These are phyloP conservation scores for Himalopsyche japonica DNA, from an alignment of 2,888 invertebrate species.

Conservation along the genomic window DNA sequence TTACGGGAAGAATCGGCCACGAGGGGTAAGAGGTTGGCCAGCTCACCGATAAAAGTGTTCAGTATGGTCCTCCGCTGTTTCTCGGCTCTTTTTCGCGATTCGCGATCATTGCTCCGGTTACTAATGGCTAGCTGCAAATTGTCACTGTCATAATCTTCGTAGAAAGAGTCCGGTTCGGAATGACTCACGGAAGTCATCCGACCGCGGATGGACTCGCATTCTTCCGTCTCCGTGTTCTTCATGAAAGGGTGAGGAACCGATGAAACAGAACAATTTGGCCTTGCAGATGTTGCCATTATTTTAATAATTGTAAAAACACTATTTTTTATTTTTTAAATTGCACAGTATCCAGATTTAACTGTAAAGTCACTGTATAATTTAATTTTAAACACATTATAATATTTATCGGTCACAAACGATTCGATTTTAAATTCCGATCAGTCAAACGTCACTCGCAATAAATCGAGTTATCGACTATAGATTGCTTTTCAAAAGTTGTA, in stretches of 20 bases:
- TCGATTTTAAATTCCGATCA: not conserved
- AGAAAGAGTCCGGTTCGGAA: slow-evolving; percentile 16
- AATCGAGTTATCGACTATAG: not conserved
- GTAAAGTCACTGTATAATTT: not conserved
- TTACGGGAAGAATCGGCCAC: slow-evolving; percentile 80
- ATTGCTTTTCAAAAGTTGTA: not conserved
- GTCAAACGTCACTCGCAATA: not conserved
- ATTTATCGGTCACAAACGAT: no score
- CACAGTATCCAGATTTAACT: not conserved
- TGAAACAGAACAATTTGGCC: not conserved
- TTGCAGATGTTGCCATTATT: slow-evolving; percentile 17
- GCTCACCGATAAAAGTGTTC: slow-evolving; percentile 80
- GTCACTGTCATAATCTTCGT: slow-evolving; percentile 21
- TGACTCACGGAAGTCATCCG: slow-evolving; percentile 12
- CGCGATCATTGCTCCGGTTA: slow-evolving; percentile 69
- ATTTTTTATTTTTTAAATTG: not conserved
- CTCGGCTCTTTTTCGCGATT: slow-evolving; percentile 86
- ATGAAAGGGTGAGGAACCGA: not conserved
- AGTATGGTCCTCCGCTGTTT: slow-evolving; percentile 89
- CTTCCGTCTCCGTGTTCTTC: not conserved
- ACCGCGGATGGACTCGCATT: not conserved
- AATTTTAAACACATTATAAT: not conserved
- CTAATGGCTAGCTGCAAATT: not conserved
- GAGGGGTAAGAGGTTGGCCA: slow-evolving; percentile 82
- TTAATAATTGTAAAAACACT: not conserved